Base-by-base conservation (phyloP, 1,140 invertebrate genomes). In the Drosophila albomicans region DNA sequence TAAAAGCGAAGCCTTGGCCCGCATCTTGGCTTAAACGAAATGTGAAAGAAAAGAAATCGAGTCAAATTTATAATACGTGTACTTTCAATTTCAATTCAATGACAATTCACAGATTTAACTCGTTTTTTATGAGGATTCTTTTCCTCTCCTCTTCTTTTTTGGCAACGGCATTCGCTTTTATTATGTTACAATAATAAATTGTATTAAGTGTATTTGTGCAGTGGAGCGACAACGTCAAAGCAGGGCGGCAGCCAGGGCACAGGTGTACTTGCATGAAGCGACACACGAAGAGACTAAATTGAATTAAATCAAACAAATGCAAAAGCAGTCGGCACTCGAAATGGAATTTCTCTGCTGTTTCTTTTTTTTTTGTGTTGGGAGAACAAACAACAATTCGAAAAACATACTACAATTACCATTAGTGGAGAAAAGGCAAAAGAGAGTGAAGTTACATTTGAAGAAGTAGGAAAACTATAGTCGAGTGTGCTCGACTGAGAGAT, bases 111-210 rank as follows among this genome's bases (percentile, higher is more conserved):
- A 63, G 74, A 71, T 75, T 85, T 81, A 81, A 85, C 78, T 85
- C 63, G 28, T 66, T 75, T 75, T 78, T 81, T 66, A 70, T 82
- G 79, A 66, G 46, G 10, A 48, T 16, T 38, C 35, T 41, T 28
- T 13, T 8, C 10, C 3, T 11, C 35, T 3, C 1, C 0, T 38
- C 10, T 8, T 38, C 10, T 38, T 32, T 32, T 32, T 54, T 49
- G 51, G 25, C 62, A 25, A 54, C 4, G 51, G 28, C 15, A 54
- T 68, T 48, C 49, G 30, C 46, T 52, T 84, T 85, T 72, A 78
- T 86, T 81, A 35, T 78, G 59, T 75, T 78, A 78, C 82, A 75
- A 69, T 75, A 78, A 78, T 78, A 75, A 81, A 86, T 85, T 81
- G 75, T 66, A 81, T 85, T 82, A 82, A 75, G 79, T 74, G 58